Evolutionary conservation across 2,888 invertebrate genomes (phyloP).

Genomic region (Xanthia togata): DNA sequence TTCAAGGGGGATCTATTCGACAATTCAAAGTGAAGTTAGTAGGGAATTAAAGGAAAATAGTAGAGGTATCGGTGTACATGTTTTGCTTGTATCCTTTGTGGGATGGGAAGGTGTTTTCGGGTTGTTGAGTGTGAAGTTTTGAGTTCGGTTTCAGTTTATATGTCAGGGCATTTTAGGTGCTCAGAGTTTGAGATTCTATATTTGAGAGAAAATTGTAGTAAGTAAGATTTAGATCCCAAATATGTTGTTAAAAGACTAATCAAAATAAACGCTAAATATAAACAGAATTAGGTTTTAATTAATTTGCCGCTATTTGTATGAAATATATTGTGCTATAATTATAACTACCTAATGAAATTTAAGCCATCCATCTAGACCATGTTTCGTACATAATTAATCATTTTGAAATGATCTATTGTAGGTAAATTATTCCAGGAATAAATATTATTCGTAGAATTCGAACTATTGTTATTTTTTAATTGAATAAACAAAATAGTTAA

Average conservation of each 20-base stretch:
- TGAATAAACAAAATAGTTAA: not conserved
- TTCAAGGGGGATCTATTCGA: slow-evolving; percentile 40
- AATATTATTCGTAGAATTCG: not conserved
- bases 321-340: not conserved
- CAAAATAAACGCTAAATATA: not conserved
- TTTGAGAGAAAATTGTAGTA: not conserved
- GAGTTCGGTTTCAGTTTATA: not conserved
- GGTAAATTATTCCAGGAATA: not conserved
- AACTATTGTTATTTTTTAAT: not conserved
- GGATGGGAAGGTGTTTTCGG: not conserved
- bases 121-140: not conserved
- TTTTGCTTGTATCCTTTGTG: slow-evolving; percentile 18
- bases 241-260: not conserved
- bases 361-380: not conserved
- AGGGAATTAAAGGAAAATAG: slow-evolving; percentile 43
- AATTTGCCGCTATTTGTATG: not conserved
- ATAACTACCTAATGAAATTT: not conserved
- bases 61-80: not conserved
- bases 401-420: not conserved
- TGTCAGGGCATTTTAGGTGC: not conserved
- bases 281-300: not conserved
- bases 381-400: not conserved
- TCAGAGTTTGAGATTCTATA: too few species aligned
- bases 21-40: slow-evolving; percentile 34
- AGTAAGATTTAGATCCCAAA: too few species aligned